These are phyloP conservation scores for Ormia ochracea DNA, from an alignment of 2,888 invertebrate genomes.

Conservation along the genomic window DNA sequence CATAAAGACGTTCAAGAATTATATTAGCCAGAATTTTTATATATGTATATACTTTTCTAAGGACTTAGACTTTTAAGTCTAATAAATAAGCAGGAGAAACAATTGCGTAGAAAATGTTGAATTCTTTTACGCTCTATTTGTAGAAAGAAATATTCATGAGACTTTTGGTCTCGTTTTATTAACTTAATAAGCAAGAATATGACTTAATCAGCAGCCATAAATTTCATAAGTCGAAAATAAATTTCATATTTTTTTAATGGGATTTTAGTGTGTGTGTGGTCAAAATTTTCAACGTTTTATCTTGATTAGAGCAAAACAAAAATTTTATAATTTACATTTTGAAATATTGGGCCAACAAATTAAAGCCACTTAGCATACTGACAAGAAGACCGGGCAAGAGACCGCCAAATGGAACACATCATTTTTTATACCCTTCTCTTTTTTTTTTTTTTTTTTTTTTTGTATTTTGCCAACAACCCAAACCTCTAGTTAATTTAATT, in stretches of 20 bases:
- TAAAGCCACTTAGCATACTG: conserved; percentile 69
- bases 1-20: not conserved
- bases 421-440: not conserved
- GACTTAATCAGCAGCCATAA: conserved; percentile 43
- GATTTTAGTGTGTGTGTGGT: conserved; percentile 39
- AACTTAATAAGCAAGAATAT: conserved; percentile 6
- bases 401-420: conserved; percentile 5
- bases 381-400: not conserved
- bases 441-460: not conserved
- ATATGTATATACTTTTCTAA: too few relatives aligned
- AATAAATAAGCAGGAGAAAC: too few relatives aligned
- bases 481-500: conserved; percentile 51
- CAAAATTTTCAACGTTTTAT: conserved; percentile 29
- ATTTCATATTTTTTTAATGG: not conserved
- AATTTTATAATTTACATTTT: conserved; percentile 27
- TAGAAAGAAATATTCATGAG: too few relatives aligned
- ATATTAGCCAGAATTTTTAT: not conserved
- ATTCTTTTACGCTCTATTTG: too few relatives aligned
- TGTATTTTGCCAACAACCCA: not conserved
- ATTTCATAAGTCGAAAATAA: conserved; percentile 39
- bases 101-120: too few relatives aligned
- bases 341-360: conserved; percentile 68
- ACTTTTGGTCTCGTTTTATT: not conserved
- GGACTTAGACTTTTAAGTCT: too few relatives aligned
- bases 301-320: not conserved